Percentiles rank a stretch among this genome's conserved stretches.
phyloP scores from a whole-genome alignment of 2,797 vertebrate genomes.

The Poeciliopsis infans region DNA sequence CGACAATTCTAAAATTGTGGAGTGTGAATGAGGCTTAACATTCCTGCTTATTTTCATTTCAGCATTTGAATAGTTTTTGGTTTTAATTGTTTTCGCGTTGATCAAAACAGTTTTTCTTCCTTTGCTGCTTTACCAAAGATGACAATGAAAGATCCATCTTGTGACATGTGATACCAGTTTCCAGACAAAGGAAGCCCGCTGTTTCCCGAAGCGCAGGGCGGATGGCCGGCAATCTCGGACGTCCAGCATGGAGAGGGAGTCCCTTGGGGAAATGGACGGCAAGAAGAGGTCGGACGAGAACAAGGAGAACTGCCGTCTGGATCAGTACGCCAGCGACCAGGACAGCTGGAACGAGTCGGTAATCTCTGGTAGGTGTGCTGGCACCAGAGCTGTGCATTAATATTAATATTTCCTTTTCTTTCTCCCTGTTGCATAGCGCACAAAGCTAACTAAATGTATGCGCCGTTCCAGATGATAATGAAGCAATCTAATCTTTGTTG shows the following conservation, averaged over 20 bases:
- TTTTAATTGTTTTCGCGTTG: neutral
- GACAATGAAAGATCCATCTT: constrained; percentile 13
- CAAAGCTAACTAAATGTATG: constrained; percentile 10
- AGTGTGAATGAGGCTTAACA: too few species aligned
- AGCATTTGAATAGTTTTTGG: neutral
- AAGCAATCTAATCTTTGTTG: constrained; percentile 48
- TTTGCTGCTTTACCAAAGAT: neutral
- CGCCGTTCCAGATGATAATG: constrained; percentile 25
- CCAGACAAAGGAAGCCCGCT: constrained; percentile 87
- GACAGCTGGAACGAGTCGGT: constrained; percentile 93
- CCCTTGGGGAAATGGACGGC: constrained; percentile 60
- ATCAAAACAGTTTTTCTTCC: neutral
- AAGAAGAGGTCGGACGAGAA: constrained; percentile 91
- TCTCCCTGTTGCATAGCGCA: neutral
- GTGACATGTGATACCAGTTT: constrained; percentile 80
- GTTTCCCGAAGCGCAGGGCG: constrained; percentile 88
- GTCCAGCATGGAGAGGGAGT: constrained; percentile 84
- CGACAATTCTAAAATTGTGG: too few species aligned
- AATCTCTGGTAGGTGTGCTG: constrained; percentile 88
- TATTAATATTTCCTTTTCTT: constrained; percentile 4
- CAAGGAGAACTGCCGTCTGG: constrained; percentile 93
- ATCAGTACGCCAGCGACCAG: constrained; percentile 87
- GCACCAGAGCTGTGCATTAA: neutral
- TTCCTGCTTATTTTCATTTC: neutral
- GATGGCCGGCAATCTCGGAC: constrained; percentile 88